Base-by-base conservation (phyloP, 1,140 invertebrate species). In the Phortica variegata region DNA sequence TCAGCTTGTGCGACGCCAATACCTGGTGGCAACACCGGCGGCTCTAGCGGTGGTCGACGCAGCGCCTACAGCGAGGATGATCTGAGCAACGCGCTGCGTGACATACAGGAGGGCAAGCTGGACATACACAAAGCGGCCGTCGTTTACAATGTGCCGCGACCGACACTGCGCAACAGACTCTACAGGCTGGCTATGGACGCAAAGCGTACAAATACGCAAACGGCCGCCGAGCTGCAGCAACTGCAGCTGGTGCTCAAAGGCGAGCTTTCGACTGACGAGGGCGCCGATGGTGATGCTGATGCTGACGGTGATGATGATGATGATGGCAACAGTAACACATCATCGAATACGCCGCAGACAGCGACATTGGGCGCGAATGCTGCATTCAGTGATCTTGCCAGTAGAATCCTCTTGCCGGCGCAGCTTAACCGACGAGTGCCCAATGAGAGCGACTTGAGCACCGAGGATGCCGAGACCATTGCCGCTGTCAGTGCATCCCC, bases 141-240 rank as follows among this genome's bases (percentile, higher is more conserved):
- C 20, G 88, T 96, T 52, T 97, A 97, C 76, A 93, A 93, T 47
- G 95, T 97, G 72, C 95, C 95, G 3, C 82, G 95, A 43, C 96
- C 94, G 43, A 97, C 94, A 2, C 82, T 98, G 5, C 83, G 94
- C 33, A 97, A 97, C 79, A 97, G 97, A 81, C 86, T 90, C 61
- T 95, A 91, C 81, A 95, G 94, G 76, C 79, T 92, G 63, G 87
- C 88, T 29, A 80, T 86, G 77, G 87, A 86, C 65, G 77, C 81
- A 45, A 84, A 86, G 69, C 79, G 84, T 44, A 81, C 21, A 85
- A 56, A 82, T 77, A 59, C 78, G 2, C 43, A 21, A 18, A 44
- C 47, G 47, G 40, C 52, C 17, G 41, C 47, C 16, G 47, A 53
- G 17, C 78, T 49, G 72, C 77, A 77, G 58, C 65, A 77, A 76